These are phyloP conservation scores for Brachionus manjavacas DNA, from an alignment of 1,140 invertebrate genomes.

Conservation along the genomic window DNA sequence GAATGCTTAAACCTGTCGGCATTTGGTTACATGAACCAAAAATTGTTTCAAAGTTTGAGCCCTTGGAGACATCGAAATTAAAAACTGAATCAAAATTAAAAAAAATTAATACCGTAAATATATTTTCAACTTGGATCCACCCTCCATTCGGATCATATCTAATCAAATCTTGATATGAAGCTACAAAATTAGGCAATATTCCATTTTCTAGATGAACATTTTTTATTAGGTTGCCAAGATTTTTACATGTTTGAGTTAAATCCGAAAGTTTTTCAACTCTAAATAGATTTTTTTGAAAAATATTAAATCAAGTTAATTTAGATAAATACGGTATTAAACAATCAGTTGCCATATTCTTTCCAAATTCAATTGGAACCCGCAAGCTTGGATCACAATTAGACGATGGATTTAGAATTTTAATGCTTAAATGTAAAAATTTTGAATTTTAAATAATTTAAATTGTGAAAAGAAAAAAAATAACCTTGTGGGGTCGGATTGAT, in stretches of 20 bases:
- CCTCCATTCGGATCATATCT: background rate
- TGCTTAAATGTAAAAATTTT: background rate
- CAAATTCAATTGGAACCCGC: background rate
- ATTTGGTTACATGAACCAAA: background rate
- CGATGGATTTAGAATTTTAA: background rate
- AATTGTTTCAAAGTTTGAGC: background rate
- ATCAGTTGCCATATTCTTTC: background rate
- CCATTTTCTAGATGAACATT: background rate
- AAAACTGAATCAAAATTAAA: background rate
- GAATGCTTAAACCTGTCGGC: background rate
- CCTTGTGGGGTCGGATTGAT: background rate
- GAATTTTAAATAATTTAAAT: background rate
- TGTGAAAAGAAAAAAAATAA: background rate
- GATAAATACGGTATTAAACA: background rate
- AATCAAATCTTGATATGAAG: background rate
- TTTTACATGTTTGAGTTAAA: background rate
- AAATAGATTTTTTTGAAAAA: background rate
- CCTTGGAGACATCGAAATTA: background rate
- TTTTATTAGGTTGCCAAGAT: background rate
- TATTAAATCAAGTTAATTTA: background rate
- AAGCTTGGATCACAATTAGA: background rate
- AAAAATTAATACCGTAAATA: background rate
- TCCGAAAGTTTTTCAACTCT: background rate
- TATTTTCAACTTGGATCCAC: background rate
- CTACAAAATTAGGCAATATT: background rate